These are phyloP conservation scores for Nyctibius bracteatus DNA, from an alignment of 2,113 vertebrate species.

Conservation along the genomic window DNA sequence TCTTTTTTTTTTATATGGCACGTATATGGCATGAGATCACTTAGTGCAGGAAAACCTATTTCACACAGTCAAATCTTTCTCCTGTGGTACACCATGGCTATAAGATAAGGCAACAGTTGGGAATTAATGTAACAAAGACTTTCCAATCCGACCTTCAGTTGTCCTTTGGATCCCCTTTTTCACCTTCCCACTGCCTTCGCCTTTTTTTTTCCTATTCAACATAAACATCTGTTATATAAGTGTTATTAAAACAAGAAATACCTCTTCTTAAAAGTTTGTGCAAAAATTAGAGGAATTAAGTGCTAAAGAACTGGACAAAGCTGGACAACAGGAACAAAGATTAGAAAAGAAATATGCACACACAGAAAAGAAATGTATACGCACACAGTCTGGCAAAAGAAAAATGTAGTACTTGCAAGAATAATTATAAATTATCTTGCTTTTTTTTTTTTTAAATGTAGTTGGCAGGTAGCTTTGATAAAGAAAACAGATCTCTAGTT, in stretches of 20 bases:
- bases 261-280: background rate
- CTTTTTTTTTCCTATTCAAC: background rate
- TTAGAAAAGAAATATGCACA: background rate
- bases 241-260: background rate
- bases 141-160: background rate
- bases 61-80: background rate
- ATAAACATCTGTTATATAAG: background rate
- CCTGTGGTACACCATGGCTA: background rate
- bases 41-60: background rate
- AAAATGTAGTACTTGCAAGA: background rate
- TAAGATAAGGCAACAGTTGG: background rate
- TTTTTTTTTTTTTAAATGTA: background rate
- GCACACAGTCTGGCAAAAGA: background rate
- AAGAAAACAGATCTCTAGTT: background rate
- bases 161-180: background rate
- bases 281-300: background rate
- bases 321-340: background rate
- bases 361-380: background rate
- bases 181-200: background rate
- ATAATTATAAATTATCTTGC: background rate
- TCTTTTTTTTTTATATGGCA: background rate
- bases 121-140: background rate
- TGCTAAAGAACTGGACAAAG: background rate
- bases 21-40: constrained; percentile 16
- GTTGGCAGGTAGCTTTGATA: background rate